Conservation (phyloP, 2,113 vertebrate genomes). For the Bostrychus sinensis region DNA sequence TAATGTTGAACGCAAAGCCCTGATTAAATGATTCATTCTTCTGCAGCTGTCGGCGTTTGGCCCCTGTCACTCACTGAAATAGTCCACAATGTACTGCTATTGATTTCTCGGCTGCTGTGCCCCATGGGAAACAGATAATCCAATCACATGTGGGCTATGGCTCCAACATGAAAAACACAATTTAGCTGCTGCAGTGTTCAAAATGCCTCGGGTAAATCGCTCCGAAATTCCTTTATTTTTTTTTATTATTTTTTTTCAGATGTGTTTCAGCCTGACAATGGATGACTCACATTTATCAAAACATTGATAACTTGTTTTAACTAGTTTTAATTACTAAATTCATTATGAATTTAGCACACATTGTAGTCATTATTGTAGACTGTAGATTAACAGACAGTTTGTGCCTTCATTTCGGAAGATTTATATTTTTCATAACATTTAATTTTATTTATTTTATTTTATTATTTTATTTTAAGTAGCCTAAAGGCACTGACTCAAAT, state of each 20-base stretch:
- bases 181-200: slow-evolving; percentile 23
- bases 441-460: no score
- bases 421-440: no score
- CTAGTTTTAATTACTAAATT: slow-evolving; percentile 31
- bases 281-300: slow-evolving; percentile 1
- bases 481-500: slow-evolving; percentile 7
- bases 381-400: not conserved
- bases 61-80: slow-evolving; percentile 41
- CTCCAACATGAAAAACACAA: slow-evolving; percentile 48
- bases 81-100: slow-evolving; percentile 42
- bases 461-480: slow-evolving; percentile 9
- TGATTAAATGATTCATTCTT: slow-evolving; percentile 50
- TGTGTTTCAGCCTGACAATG: slow-evolving; percentile 23
- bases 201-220: slow-evolving; percentile 25
- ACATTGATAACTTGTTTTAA: slow-evolving; percentile 16
- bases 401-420: not conserved
- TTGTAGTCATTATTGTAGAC: not conserved
- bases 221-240: slow-evolving; percentile 23
- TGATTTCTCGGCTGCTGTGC: slow-evolving; percentile 44
- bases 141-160: slow-evolving; percentile 45
- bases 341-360: not conserved
- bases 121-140: slow-evolving; percentile 40
- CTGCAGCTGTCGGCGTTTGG: slow-evolving; percentile 22
- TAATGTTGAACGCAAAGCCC: slow-evolving; percentile 20
- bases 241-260: slow-evolving; percentile 21